Base-by-base conservation (phyloP, 2,113 vertebrate genomes). In the Drymodes brunneopygia region DNA sequence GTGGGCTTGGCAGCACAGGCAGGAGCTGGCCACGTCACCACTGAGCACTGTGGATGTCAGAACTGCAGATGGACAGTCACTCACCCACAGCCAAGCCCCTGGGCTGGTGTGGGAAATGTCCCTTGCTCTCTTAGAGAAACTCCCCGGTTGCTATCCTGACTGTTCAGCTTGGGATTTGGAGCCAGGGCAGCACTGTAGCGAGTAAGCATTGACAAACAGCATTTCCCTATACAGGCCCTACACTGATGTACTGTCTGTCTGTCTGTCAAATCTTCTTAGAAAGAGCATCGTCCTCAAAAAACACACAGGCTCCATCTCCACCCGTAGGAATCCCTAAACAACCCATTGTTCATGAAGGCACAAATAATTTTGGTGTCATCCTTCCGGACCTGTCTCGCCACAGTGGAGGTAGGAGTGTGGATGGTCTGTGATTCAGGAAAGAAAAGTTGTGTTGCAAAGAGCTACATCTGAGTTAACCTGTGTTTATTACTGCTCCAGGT, bases 331-430 rank as follows among this genome's bases (percentile, higher is more conserved):
- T 97, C 33, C 98, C 99, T 3, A 98, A 99, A 35, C 98, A 98
- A 85, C 97, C 97, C 3, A 47, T 96, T 4, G 83, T 98, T 60
- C 98, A 98, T 0, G 99, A 99, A 88, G 97, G 96, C 35, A 83
- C 97, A 16, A 98, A 98, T 93, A 98, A 98, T 92, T 99, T 99
- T 1, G 99, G 99, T 5, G 99, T 99, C 17, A 87, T 99, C 42
- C 98, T 99, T 29, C 95, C 97, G 0, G 98, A 98, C 25, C 65
- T 89, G 4, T 96, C 98, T 28, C 97, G 98, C 24, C 98, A 99
- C 36, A 99, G 99, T 54, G 97, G 99, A 98, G 99, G 99, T 99
- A 97, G 81, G 97, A 66, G 56, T 8, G 10, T 4, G 58, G 27
- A 2, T 66, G 31, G 22, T 78, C 88, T 33, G 71, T 62, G 20